Base-by-base conservation (phyloP, 2,113 vertebrate species). In the Hystrix cristata region DNA sequence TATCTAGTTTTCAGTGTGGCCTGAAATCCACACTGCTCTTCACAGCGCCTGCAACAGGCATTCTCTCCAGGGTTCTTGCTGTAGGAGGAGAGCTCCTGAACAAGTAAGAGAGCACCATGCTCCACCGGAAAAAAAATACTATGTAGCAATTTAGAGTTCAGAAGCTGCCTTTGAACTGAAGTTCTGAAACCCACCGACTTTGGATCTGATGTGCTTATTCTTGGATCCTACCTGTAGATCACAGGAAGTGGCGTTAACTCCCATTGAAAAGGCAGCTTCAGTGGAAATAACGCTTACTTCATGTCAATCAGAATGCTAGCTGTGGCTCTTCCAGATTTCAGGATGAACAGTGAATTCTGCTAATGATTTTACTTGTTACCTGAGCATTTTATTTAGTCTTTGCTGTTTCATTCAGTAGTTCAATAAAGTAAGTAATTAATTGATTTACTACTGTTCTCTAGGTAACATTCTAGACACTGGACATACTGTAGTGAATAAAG, bases 91-190 rank as follows among this genome's bases (percentile, higher is more conserved):
- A 87, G 10, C 19, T 15, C 19, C 53, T 92, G 38, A 31, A 59
- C 5, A 65, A 72, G 46, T 55, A 74, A 84, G 38, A 87, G 19
- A 83, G 4, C 79, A 76, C 60, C 80, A 4, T 2, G 29, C 0
- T 43, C 27, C 59, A 65, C 0, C 69, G 57, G 51, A 11, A 65
- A 87, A 74, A 96, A 64, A 81, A 25, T 5, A 16, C 92, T 90
- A 62, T 48, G 8, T 51, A 53, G 4, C 13, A n/a, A 60, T 64
- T 90, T 23, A 60, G 34, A 84, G 27, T 81, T 11, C 21, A 53
- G 82, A 96, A 74, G 12, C 25, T 90, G 2, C 34, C 89, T 89
- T 93, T 72, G 14, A 93, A 94, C n/a, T 34, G 57, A 55, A 87
- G 0, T 6, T n/a, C n/a, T 83, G 29, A 19, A 78, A 69, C 9